phyloP scores from a whole-genome alignment of 2,888 invertebrate species.

The Geophilus truncorum region DNA sequence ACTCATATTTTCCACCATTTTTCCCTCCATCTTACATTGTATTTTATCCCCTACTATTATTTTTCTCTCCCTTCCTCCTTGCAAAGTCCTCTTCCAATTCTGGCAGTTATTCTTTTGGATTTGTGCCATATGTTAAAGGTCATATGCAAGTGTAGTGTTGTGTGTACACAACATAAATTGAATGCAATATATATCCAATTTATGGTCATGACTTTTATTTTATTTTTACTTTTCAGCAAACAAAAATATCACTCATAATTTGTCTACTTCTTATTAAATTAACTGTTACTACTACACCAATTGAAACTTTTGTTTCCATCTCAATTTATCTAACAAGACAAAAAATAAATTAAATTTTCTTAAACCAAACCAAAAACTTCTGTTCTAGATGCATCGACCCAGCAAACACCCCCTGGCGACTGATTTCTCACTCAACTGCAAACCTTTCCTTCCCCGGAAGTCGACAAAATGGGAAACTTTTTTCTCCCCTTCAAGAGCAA shows the following conservation, averaged over 20 bases:
- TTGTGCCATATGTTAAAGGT: conserved; percentile 5
- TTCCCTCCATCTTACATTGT: neutral
- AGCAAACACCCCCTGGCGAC: neutral
- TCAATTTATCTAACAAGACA: too few relatives aligned
- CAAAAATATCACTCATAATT: neutral
- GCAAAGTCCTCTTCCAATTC: neutral
- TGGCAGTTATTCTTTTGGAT: neutral
- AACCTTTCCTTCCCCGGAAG: neutral
- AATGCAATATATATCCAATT: neutral
- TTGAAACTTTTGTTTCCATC: too few relatives aligned
- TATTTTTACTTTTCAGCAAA: neutral
- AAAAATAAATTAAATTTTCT: neutral
- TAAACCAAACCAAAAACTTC: neutral
- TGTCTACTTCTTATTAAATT: too few relatives aligned
- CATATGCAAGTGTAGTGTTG: neutral
- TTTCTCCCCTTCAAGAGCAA: neutral
- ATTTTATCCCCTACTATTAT: neutral
- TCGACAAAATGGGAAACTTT: neutral
- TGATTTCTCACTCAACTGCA: conserved; percentile 4
- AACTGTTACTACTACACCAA: too few relatives aligned
- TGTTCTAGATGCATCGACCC: neutral
- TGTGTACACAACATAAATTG: conserved; percentile 6
- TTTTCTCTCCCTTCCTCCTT: neutral
- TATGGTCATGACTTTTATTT: too few relatives aligned
- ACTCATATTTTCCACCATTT: neutral